phyloP scores from a whole-genome alignment of 1,140 invertebrate species.

The Cydia amplana region DNA sequence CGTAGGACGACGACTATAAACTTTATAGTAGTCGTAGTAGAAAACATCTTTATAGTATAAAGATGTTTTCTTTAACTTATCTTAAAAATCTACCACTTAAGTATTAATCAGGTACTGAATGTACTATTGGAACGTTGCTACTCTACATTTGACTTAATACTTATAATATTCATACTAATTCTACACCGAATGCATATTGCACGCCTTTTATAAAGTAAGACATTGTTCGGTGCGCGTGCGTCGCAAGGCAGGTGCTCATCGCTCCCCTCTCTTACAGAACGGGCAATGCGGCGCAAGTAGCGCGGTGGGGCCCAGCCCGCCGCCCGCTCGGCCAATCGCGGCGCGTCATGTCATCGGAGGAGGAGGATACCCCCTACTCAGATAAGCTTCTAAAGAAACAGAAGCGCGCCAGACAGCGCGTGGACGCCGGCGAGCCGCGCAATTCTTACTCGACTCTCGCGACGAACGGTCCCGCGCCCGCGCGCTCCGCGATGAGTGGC shows the following conservation, averaged over 20 bases:
- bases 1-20: too few species aligned
- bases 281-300: constrained; percentile 74
- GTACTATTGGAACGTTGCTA: constrained; percentile 5
- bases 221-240: constrained; percentile 23
- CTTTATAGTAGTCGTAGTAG: too few species aligned
- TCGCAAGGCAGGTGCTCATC: constrained; percentile 63
- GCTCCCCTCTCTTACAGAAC: constrained; percentile 72
- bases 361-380: constrained; percentile 95
- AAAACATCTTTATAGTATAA: too few species aligned
- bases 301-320: constrained; percentile 76
- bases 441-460: constrained; percentile 94
- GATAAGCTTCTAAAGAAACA: constrained; percentile 93
- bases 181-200: constrained; percentile 4
- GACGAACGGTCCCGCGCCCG: constrained; percentile 90
- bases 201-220: not conserved
- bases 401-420: constrained; percentile 94
- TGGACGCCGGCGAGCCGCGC: constrained; percentile 95
- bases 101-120: not conserved
- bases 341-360: constrained; percentile 94
- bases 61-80: not conserved
- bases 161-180: not conserved
- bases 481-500: constrained; percentile 87
- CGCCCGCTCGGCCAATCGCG: constrained; percentile 83
- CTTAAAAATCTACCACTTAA: not conserved
- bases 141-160: not conserved